Base-by-base conservation (phyloP, 2,888 invertebrate species). In the Parnassius mnemosyne region DNA sequence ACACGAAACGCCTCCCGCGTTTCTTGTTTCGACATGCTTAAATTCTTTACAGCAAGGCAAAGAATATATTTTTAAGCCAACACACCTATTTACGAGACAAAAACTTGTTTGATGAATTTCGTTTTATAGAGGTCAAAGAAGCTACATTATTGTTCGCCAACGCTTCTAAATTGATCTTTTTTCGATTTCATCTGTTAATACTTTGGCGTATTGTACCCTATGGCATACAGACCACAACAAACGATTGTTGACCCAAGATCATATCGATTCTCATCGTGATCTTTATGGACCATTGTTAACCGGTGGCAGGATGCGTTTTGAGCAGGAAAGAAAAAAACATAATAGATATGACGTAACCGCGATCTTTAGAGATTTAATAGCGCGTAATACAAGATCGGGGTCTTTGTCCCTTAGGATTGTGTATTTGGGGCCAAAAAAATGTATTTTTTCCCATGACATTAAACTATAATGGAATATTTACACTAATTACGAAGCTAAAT, bases 221-320 rank as follows among this genome's bases (percentile, higher is more conserved):
- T 13, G 16, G 66, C 67, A 60, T 67, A 67, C 66, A 72, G 71
- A 79, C 84, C 83, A 83, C 84, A 80, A 81, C 80, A 82, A 77
- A 75, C 76, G 79, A 81, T 82, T 84, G 81, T 84, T 84, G 84
- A 82, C 80, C 81, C 75, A 74, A 83, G 84, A 85, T 84, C 78
- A 75, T 87, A 88, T 87, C 87, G 80, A 74, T 83, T 75, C 81
- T 79, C 67, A 52, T 65, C 61, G 69, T 78, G 79, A 79, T 81
- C 81, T 83, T 79, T 82, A 81, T 80, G 77, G 75, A 73, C 77
- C 74, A 85, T 86, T 85, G 85, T 86, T 71, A 67, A 65, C 49
- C 68, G 71, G 72, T 75, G 77, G 75, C 80, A 80, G 81, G 84
- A 85, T 81, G 77, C 76, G 71, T 73, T 72, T 76, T 71, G 63